phyloP scores from a whole-genome alignment of 64 coral and sea anemone species.

The Orbicella faveolata region DNA sequence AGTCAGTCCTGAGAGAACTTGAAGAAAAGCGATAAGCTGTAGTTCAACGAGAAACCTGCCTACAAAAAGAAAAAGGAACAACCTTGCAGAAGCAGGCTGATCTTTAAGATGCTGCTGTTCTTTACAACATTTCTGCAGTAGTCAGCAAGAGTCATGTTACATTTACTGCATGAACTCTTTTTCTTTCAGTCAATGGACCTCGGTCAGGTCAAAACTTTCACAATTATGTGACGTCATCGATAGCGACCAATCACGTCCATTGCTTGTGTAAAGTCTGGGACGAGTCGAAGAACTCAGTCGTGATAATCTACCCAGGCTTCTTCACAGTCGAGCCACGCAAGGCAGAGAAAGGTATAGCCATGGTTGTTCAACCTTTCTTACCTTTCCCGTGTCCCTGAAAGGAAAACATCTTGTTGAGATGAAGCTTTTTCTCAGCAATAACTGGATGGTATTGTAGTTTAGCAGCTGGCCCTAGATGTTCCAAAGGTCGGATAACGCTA shows the following conservation, averaged over 20 bases:
- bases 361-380: not conserved
- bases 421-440: not conserved
- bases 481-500: too few species aligned
- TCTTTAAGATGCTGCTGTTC: not conserved
- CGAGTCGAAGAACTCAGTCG: too few species aligned
- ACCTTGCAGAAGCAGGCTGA: too few species aligned
- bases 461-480: too few species aligned
- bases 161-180: not conserved
- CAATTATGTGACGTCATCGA: not conserved
- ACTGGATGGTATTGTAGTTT: not conserved
- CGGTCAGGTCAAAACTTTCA: not conserved
- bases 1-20: too few species aligned
- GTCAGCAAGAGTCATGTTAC: not conserved
- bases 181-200: not conserved
- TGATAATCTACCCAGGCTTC: not conserved
- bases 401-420: not conserved
- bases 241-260: not conserved
- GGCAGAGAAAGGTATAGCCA: not conserved
- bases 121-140: not conserved
- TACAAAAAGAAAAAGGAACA: too few species aligned
- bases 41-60: too few species aligned
- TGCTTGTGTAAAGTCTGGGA: not conserved
- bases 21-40: too few species aligned
- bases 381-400: constrained; percentile 6
- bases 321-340: not conserved